Base-by-base conservation (phyloP, 2,113 vertebrate genomes). In the Siphamia tubifer region DNA sequence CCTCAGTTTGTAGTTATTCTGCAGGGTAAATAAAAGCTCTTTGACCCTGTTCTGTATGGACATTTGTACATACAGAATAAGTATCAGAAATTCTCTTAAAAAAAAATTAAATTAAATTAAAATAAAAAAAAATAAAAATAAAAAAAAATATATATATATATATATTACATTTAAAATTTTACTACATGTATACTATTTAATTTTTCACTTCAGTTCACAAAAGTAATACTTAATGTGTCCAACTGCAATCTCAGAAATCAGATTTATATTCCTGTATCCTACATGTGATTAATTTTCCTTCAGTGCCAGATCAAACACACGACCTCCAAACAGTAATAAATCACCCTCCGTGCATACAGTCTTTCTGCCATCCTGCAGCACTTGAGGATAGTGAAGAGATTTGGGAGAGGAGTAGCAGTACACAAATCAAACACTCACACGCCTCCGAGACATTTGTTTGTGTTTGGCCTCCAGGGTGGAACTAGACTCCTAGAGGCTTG, bases 401-500 rank as follows among this genome's bases (percentile, higher is more conserved):
- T 17, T 13, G 51, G 11, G 19, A 30, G 56, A 8, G 23, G 19
- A 31, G 57, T 40, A 32, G 44, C 13, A n/a, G 19, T 35, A 32
- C 15, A 28, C 47, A 28, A 66, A 75, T 63, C 17, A 71, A 74
- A 71, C 54, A 15, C 20, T 72, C 21, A 3, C 20, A 69, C 9
- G n/a, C 57, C 79, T 67, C 58, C 0, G 2, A 77, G 64, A 67
- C 39, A 58, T 58, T 71, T 62, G 23, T 56, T 77, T 16, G 2
- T 0, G 0, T 39, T 9, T 15, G 27, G 27, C 73, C 61, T 52
- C 44, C 11, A n/a, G 28, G 21, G 36, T 66, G 36, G 28, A 6
- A 39, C 10, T 8, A 8, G 19, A 40, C 6, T 55, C 10, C 1
- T 2, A 3, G 15, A 30, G 36, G 20, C 23, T 51, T 8, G 38